A percentile compares a stretch with the other conserved stretches of the same genome.
These are phyloP conservation scores for Chelonus formosanus DNA, from an alignment of 2,888 invertebrate species.

Conservation along the genomic window DNA sequence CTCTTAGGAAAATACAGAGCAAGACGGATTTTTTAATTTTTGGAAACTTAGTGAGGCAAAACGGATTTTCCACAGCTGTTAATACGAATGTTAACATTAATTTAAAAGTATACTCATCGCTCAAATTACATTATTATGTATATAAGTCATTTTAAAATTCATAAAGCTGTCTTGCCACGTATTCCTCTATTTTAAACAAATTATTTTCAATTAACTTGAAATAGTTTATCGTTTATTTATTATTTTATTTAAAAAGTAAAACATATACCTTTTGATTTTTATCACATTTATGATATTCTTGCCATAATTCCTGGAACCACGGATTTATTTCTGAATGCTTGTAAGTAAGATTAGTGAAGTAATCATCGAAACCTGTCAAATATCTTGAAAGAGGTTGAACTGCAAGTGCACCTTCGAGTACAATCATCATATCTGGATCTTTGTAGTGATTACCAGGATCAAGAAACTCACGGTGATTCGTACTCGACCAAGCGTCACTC, in stretches of 20 bases:
- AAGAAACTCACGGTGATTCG: conserved; percentile 47
- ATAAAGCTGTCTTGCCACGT: too few relatives aligned
- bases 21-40: too few relatives aligned
- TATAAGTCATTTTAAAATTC: too few relatives aligned
- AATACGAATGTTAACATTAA: too few relatives aligned
- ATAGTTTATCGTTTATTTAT: too few relatives aligned
- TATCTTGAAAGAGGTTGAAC: conserved; percentile 66
- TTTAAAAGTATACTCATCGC: too few relatives aligned
- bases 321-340: conserved; percentile 62
- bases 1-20: too few relatives aligned
- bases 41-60: too few relatives aligned
- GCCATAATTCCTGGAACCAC: conserved; percentile 69
- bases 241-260: too few relatives aligned
- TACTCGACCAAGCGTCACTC: conserved; percentile 68
- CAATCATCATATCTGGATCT: conserved; percentile 55
- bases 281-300: conserved; percentile 58
- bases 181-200: background rate
- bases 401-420: conserved; percentile 67
- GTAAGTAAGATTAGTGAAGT: conserved; percentile 63
- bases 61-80: too few relatives aligned
- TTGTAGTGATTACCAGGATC: conserved; percentile 40
- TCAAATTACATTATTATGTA: too few relatives aligned
- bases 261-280: conserved; percentile 1
- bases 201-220: background rate
- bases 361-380: conserved; percentile 67